Base-by-base conservation (phyloP, 2,113 vertebrate genomes). In the Ictalurus furcatus region DNA sequence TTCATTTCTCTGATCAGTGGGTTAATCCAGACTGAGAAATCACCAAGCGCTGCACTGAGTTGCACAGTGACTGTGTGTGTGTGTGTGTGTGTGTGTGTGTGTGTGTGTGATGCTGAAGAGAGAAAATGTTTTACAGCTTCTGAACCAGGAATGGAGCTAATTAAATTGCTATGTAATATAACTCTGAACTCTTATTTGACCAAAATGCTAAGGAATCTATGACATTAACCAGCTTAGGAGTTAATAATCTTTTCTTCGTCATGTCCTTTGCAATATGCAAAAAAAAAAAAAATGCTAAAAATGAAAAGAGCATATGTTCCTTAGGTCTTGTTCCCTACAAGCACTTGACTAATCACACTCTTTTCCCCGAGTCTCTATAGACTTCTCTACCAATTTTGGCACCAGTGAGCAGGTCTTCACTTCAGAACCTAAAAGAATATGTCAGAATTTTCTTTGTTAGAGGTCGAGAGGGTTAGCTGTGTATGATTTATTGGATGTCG, bases 101-200 rank as follows among this genome's bases (percentile, higher is more conserved):
- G 73, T 86, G 82, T 52, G 67, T 78, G 78, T 40, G 73, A 90
- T 78, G 25, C 65, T 58, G 17, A 61, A 79, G 83, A 76, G 44
- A 87, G 91, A 94, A 94, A 89, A 89, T 92, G 92, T 90, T 91
- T 88, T 87, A 93, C 87, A 88, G 86, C 85, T 92, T 90, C 91
- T 93, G 90, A 63, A 71, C 90, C 86, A 88, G 93, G 93, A 94
- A 95, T 69, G 17, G 73, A 73, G 67, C 19, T 69, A 95, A 95
- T 94, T 93, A 94, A 95, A 95, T 93, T 94, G 94, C 94, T 96
- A 96, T 94, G 94, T 94, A 95, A 95, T 71, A 95, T 95, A 92
- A 93, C 89, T 89, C 90, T 92, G 94, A 93, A 94, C 93, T 94
- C 93, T 94, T 92, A 93, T 95, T 95, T 94, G 93, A 93, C 94